Conservation (phyloP, 2,113 vertebrate genomes). For the Gallinago undulata region DNA sequence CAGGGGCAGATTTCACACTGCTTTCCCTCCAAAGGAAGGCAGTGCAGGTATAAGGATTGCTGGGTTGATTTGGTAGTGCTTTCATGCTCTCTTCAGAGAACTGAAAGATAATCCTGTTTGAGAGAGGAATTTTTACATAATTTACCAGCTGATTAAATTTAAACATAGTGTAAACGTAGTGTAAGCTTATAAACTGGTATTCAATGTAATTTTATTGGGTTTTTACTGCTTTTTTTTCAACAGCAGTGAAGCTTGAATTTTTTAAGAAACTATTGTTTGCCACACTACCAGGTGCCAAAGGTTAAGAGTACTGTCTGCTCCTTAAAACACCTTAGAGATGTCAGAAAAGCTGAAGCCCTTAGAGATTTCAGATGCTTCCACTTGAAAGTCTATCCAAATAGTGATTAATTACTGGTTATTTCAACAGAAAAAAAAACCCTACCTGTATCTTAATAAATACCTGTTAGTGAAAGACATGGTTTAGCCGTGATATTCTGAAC, state of each 20-base stretch:
- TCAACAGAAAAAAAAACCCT: background rate
- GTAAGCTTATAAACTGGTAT: background rate
- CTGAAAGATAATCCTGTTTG: background rate
- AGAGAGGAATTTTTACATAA: background rate
- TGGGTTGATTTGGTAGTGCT: background rate
- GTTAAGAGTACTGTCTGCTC: background rate
- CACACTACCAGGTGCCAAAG: background rate
- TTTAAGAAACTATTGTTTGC: background rate
- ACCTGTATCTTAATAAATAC: background rate
- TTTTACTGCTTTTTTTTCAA: background rate
- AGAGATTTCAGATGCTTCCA: slow-evolving; percentile 14
- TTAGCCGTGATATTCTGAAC: background rate
- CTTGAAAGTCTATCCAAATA: slow-evolving; percentile 20
- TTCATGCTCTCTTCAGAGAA: background rate
- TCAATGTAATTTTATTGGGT: background rate
- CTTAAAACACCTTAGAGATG: background rate
- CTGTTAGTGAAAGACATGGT: background rate
- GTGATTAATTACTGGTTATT: slow-evolving; percentile 47
- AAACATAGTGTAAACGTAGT: background rate
- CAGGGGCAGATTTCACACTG: background rate
- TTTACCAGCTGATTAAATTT: background rate
- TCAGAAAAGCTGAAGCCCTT: slow-evolving; percentile 24
- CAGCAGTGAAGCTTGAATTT: background rate
- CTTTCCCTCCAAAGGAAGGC: background rate
- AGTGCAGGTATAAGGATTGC: background rate